Base-by-base conservation (phyloP, 2,797 vertebrate genomes). In the Chrosomus eos region DNA sequence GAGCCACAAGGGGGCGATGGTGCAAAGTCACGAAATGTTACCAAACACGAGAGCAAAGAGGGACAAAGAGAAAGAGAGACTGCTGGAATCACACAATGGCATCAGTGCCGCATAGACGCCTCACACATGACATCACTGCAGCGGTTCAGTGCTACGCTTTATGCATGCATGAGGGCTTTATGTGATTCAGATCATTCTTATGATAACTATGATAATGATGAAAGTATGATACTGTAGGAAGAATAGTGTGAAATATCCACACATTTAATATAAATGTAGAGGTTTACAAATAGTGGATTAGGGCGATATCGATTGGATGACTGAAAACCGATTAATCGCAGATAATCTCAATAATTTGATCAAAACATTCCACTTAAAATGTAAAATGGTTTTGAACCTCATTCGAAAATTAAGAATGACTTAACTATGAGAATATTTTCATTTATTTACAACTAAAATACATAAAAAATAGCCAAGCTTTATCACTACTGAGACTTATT, bases 61-160 rank as follows among this genome's bases (percentile, higher is more conserved):
- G 43, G 51, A 87, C 66, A 85, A 82, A 85, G 67, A 80, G 26
- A 84, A 13, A 26, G 16, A 53, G 66, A 58, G 68, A 60, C 64
- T 64, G 78, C 79, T 68, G 71, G 43, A 80, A 66, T 36, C 40
- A 48, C 71, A 74, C 77, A 80, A 68, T 11, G 78, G 31, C 78
- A 80, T 80, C 40, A 33, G 43, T 80, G 78, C 64, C 40, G 62
- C 78, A 80, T 80, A 51, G 40, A 80, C 5, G 14, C 43, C 78
- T 51, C 78, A 80, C 43, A n/a, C 62, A 51, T 51, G 62, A 80
- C 60, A 64, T 64, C 38, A 79, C 43, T 60, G 87, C 90, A 89
- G 28, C 19, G 21, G 5, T 55, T 55, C 72, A 36, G 48, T 7
- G 28, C 72, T 23, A 28, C 45, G 9, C 3, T 51, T 62, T 31